Evolutionary conservation across 2,888 invertebrate genomes (phyloP), one percentile per base, ranked within the genome.

Genomic region (Masnerella sp.): DNA sequence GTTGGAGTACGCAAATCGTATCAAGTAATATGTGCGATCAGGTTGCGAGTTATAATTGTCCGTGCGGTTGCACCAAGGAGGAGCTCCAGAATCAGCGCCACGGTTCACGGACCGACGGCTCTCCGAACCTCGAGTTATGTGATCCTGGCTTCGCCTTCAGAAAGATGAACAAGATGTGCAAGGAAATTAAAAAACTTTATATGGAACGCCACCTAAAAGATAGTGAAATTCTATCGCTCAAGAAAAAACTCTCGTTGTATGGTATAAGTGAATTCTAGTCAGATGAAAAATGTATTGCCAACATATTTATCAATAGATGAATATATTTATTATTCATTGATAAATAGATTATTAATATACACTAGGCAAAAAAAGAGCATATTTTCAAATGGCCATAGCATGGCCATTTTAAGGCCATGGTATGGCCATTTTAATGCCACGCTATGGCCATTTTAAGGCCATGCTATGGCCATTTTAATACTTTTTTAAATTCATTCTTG

Each of bases 161-260:
- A 56, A 87, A 86, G 64, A 80, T 87, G 18, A 76, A 77, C 18
- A 80, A 81, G 47, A 87, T 87, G 87, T 84, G 82, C 71, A 83
- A 84, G 54, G 84, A 85, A 75, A 86, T 85, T 83, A 83, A 82
- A 69, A 86, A 87, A 73, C 84, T 84, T 82, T 80, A 83, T 36
- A 79, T 83, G 76, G 83, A 85, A 59, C 76, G 83, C 22, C 74
- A 85, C 22, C 82, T 82, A 62, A 70, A 84, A 15, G 84, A 85
- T 75, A 85, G 84, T 78, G 83, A 86, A 76, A 80, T 79, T 65
- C 81, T 84, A 70, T 78, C 80, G 36, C 75, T 85, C 73, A 86
- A 81, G 70, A 74, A 81, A 73, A 74, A 78, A 18, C 79, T 86
- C 22, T 78, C 79, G 68, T 69, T 78, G 20, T 75, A 80, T 68